Conservation (phyloP, 2,888 invertebrate genomes). For the Pseudococcus jackbeardsleyi region DNA sequence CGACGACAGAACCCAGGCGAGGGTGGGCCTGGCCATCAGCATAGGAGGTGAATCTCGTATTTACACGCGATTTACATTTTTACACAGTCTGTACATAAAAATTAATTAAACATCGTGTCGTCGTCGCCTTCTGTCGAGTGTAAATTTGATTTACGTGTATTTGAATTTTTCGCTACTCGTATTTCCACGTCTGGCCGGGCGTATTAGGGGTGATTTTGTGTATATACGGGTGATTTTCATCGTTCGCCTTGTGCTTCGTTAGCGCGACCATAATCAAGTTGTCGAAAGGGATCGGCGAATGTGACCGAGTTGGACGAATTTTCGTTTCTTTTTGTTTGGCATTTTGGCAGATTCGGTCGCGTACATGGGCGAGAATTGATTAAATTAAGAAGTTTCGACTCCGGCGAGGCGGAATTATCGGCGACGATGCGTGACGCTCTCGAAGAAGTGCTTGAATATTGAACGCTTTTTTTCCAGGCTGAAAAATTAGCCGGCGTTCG, state of each 20-base stretch:
- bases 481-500: not conserved
- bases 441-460: not conserved
- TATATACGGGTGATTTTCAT: too few species aligned
- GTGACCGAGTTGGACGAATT: too few species aligned
- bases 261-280: too few species aligned
- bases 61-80: constrained; percentile 28
- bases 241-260: too few species aligned
- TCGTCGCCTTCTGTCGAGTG: not conserved
- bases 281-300: too few species aligned
- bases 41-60: not conserved
- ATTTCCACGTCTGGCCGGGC: too few species aligned
- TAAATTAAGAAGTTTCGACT: not conserved
- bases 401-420: not conserved
- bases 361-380: not conserved
- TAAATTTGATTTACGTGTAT: constrained; percentile 30
- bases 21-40: too few species aligned
- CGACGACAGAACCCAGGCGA: too few species aligned
- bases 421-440: constrained; percentile 18
- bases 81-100: not conserved
- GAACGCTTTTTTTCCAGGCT: not conserved
- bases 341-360: not conserved
- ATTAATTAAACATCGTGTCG: constrained; percentile 15
- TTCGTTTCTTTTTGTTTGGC: too few species aligned
- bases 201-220: too few species aligned
- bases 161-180: not conserved